Conservation (phyloP, 2,888 invertebrate species). For the Morpho helenor region DNA sequence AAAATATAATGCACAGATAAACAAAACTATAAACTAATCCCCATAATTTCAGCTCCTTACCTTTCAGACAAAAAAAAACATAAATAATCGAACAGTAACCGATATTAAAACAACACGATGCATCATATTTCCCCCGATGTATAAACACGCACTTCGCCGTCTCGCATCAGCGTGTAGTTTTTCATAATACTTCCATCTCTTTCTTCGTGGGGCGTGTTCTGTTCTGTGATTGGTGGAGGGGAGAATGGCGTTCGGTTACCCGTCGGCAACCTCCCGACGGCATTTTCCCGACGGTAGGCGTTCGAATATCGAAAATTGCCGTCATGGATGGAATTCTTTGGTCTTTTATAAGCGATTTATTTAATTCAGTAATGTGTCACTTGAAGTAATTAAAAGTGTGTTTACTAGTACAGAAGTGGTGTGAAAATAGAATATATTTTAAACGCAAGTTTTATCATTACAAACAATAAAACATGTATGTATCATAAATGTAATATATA, state of each 20-base stretch:
- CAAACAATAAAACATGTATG: too few relatives aligned
- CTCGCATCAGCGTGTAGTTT: constrained; percentile 43
- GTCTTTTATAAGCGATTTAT: constrained; percentile 22
- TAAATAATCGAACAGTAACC: constrained; percentile 70
- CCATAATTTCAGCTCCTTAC: constrained; percentile 43
- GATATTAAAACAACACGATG: constrained; percentile 76
- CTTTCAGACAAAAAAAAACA: constrained; percentile 53
- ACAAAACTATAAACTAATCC: constrained; percentile 14
- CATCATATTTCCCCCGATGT: constrained; percentile 69
- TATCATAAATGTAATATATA: too few relatives aligned
- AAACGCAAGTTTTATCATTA: too few relatives aligned
- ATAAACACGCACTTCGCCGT: constrained; percentile 60
- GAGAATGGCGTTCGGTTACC: constrained; percentile 50
- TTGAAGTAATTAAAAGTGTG: constrained; percentile 14
- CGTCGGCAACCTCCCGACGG: constrained; percentile 64
- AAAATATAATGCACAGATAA: constrained; percentile 18
- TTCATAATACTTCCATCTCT: constrained; percentile 45
- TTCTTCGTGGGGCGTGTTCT: constrained; percentile 63
- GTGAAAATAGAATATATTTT: too few relatives aligned
- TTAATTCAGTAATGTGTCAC: constrained; percentile 10
- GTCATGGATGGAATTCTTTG: constrained; percentile 29
- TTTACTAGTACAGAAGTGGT: not conserved
- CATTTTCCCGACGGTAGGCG: constrained; percentile 70
- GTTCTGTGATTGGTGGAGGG: constrained; percentile 66
- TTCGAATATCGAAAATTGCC: constrained; percentile 57